Evolutionary conservation across 2,113 vertebrate genomes (phyloP).

Genomic region (Gracilinanus agilis): DNA sequence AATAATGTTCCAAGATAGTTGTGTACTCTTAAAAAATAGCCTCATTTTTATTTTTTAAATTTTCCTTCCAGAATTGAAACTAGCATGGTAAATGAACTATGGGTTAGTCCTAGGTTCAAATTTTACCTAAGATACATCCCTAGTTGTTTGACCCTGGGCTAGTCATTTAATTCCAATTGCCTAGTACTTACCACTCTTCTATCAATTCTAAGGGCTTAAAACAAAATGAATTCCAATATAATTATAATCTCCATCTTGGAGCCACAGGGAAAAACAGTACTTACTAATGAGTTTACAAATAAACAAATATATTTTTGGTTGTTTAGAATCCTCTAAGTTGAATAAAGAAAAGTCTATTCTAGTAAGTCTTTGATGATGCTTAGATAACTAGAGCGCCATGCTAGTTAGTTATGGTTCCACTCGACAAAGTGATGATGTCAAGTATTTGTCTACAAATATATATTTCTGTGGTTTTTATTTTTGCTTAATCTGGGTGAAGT

Average conservation of each 20-base stretch:
- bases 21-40: neutral
- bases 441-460: neutral
- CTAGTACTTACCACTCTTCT: too few species aligned
- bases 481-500: neutral
- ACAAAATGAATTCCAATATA: neutral
- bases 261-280: neutral
- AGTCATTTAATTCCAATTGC: too few species aligned
- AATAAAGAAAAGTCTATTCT: neutral
- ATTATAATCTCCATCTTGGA: neutral
- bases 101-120: too few species aligned
- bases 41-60: slow-evolving; percentile 4
- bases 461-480: neutral
- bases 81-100: neutral
- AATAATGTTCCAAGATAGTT: slow-evolving; percentile 23
- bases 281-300: neutral
- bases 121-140: too few species aligned
- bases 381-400: neutral
- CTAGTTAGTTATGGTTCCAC: neutral
- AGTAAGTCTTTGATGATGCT: neutral
- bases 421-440: slow-evolving; percentile 18
- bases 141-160: too few species aligned
- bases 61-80: neutral
- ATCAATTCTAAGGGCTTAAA: too few species aligned
- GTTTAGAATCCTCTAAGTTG: neutral
- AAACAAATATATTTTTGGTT: neutral